These are phyloP conservation scores for Tympanoctomys barrerae DNA, from an alignment of 2,797 vertebrate genomes.

Conservation along the genomic window DNA sequence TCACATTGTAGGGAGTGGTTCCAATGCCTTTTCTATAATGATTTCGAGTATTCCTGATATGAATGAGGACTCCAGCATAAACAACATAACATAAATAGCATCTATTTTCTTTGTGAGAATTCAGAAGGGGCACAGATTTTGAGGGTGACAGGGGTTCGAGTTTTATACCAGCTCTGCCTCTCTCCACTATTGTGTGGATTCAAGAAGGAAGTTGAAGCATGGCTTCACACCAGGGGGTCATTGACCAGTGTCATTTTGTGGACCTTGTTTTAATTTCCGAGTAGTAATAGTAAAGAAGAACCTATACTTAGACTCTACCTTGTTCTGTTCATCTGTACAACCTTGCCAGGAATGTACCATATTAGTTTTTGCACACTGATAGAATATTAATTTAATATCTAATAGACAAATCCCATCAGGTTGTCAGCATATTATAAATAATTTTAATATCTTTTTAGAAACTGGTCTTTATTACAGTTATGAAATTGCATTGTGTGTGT, in stretches of 20 bases:
- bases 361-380: neutral
- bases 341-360: neutral
- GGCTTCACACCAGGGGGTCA: neutral
- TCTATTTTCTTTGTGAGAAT: neutral
- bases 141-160: neutral
- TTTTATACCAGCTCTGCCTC: neutral
- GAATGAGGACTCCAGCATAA: neutral
- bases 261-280: neutral
- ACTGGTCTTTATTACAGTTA: neutral
- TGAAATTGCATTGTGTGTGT: neutral
- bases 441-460: slow-evolving; percentile 13
- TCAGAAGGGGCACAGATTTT: neutral
- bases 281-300: neutral
- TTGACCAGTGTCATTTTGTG: neutral
- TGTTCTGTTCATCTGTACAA: neutral
- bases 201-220: neutral
- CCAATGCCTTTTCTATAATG: neutral
- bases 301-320: neutral
- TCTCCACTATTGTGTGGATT: neutral
- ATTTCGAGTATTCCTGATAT: slow-evolving; percentile 17
- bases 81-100: neutral
- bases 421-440: slow-evolving; percentile 7
- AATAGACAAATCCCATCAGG: neutral
- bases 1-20: neutral
- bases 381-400: slow-evolving; percentile 7